A percentile compares a stretch with the other conserved stretches of the same genome.
These are phyloP conservation scores for Hyaena hyaena DNA, from an alignment of 2,113 vertebrate species.

Conservation along the genomic window DNA sequence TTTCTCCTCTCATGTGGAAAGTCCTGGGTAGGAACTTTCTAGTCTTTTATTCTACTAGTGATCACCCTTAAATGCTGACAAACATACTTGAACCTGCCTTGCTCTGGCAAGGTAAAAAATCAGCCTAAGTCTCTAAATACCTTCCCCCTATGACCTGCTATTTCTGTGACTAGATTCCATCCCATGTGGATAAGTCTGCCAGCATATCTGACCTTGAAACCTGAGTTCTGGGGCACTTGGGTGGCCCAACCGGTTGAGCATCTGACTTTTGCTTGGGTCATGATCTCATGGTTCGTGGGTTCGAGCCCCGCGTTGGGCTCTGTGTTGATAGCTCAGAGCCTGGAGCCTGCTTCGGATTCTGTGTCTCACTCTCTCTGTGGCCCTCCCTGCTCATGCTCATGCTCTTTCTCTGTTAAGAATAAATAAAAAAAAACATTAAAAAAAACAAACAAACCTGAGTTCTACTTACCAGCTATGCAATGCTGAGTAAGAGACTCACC, in stretches of 20 bases:
- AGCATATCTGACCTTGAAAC: not conserved
- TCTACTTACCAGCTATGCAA: not conserved
- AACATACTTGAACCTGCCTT: not conserved
- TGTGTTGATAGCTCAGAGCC: too few relatives aligned
- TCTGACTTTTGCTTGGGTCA: too few relatives aligned
- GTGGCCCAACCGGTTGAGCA: too few relatives aligned
- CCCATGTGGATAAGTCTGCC: not conserved
- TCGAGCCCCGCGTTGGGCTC: too few relatives aligned
- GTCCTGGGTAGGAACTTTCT: not conserved
- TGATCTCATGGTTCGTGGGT: too few relatives aligned
- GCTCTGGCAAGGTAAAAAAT: not conserved
- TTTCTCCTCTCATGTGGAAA: not conserved
- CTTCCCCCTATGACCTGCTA: not conserved
- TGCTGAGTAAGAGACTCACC: not conserved
- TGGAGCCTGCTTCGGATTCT: too few relatives aligned
- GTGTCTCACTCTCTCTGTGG: too few relatives aligned
- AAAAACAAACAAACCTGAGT: too few relatives aligned
- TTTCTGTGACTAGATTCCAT: rapidly evolving
- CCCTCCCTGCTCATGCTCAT: too few relatives aligned
- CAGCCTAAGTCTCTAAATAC: not conserved
- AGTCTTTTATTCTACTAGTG: not conserved
- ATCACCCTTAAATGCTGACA: not conserved
- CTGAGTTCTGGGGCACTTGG: not conserved
- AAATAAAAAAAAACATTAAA: too few relatives aligned
- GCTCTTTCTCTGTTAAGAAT: too few relatives aligned